These are phyloP conservation scores for Kryptolebias marmoratus DNA, from an alignment of 2,113 vertebrate genomes.

Conservation along the genomic window DNA sequence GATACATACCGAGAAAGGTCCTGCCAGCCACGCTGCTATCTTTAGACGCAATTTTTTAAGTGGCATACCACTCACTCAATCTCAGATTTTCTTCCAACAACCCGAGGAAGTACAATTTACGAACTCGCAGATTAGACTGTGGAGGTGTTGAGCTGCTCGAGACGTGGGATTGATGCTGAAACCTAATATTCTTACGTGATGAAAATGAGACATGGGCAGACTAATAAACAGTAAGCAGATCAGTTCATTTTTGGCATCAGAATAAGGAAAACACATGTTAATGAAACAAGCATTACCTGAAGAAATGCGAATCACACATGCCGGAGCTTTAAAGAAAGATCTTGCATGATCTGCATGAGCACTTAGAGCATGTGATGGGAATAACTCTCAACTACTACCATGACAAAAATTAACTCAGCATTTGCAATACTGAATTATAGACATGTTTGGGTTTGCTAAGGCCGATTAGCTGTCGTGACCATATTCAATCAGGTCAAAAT, in stretches of 20 bases:
- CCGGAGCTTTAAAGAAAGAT: no score
- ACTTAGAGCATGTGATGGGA: no score
- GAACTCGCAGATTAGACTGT: conserved; percentile 55
- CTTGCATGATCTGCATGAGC: no score
- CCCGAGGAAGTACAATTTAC: conserved; percentile 50
- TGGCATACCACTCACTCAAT: conserved; percentile 59
- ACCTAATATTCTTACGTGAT: conserved; percentile 34
- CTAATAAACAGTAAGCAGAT: conserved; percentile 10
- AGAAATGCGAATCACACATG: no score
- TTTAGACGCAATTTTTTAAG: conserved; percentile 64
- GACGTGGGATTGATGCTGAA: conserved; percentile 31
- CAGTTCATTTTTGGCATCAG: conserved; percentile 54
- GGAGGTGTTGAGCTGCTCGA: conserved; percentile 52
- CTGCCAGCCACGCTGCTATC: conserved; percentile 67
- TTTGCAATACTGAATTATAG: no score
- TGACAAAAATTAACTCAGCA: no score
- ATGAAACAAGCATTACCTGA: no score
- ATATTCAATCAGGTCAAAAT: no score
- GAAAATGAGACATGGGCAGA: conserved; percentile 18
- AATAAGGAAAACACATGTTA: conserved; percentile 72
- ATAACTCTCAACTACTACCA: no score
- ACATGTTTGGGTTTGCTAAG: no score
- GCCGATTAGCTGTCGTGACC: no score
- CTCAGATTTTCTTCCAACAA: conserved; percentile 57
- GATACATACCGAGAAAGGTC: conserved; percentile 58